phyloP scores from a whole-genome alignment of 2,888 invertebrate genomes.

The Plagodis pulveraria region DNA sequence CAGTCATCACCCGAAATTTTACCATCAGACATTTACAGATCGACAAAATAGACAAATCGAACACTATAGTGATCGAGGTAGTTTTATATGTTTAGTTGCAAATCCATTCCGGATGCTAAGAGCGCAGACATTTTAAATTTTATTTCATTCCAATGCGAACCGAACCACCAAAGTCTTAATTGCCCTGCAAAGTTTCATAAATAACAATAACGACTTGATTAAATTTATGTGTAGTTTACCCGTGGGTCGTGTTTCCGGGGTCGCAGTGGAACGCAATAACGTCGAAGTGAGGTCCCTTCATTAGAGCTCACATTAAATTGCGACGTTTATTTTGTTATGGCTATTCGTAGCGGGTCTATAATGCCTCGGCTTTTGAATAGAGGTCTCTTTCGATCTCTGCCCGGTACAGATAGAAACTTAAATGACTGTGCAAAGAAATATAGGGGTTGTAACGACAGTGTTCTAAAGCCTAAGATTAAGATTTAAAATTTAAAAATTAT shows the following conservation, averaged over 20 bases:
- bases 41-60: too few relatives aligned
- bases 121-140: constrained; percentile 3
- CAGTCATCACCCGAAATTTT: too few relatives aligned
- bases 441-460: constrained; percentile 36
- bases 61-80: too few relatives aligned
- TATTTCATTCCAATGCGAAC: constrained; percentile 17
- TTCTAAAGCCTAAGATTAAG: constrained; percentile 18
- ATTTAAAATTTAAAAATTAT: too few relatives aligned
- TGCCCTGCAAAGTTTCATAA: constrained; percentile 41
- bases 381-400: constrained; percentile 34
- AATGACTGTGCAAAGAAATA: constrained; percentile 39
- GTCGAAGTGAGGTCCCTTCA: constrained; percentile 56
- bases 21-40: too few relatives aligned
- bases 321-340: constrained; percentile 53
- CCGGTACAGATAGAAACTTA: constrained; percentile 33
- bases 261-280: constrained; percentile 53
- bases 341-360: constrained; percentile 29
- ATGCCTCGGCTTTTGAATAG: constrained; percentile 34
- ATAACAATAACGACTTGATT: constrained; percentile 51
- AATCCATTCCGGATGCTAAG: neutral
- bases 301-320: constrained; percentile 57
- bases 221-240: constrained; percentile 55
- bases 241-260: constrained; percentile 43
- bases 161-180: constrained; percentile 30
- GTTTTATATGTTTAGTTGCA: too few relatives aligned